A percentile compares a stretch with the other conserved stretches of the same genome.
Evolutionary conservation across 2,797 vertebrate genomes (phyloP).

Genomic region (Oceanodroma leucorhoa): DNA sequence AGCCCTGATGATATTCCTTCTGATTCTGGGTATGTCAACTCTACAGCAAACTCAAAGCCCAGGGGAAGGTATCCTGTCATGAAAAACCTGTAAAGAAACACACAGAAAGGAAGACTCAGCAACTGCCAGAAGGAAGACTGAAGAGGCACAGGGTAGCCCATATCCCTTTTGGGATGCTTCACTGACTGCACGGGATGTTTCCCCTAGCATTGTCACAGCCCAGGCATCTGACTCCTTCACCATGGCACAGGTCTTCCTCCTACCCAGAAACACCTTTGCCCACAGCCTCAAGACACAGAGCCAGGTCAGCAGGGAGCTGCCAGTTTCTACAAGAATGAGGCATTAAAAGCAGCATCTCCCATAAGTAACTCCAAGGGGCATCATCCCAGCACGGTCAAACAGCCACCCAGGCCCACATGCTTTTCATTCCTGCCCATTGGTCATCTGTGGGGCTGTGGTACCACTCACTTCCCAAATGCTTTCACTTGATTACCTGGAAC

Average conservation of each 20-base stretch:
- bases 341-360: background rate
- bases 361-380: background rate
- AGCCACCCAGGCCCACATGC: background rate
- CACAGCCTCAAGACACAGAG: background rate
- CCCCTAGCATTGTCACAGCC: background rate
- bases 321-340: background rate
- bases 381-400: background rate
- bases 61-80: slow-evolving; percentile 96
- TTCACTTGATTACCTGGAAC: background rate
- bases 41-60: slow-evolving; percentile 95
- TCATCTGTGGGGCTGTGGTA: background rate
- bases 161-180: background rate
- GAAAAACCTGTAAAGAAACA: slow-evolving; percentile 84
- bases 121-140: background rate
- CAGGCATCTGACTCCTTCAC: background rate
- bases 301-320: background rate
- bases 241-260: background rate
- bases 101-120: background rate
- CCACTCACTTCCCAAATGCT: background rate
- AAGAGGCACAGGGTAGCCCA: background rate
- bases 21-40: slow-evolving; percentile 93
- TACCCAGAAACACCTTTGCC: background rate
- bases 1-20: slow-evolving; percentile 95
- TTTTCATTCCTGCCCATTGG: background rate
- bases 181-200: background rate